Evolutionary conservation across 2,888 invertebrate species (phyloP), one percentile per base, ranked within the genome.

Genomic region (Ichneumoninae sp.): DNA sequence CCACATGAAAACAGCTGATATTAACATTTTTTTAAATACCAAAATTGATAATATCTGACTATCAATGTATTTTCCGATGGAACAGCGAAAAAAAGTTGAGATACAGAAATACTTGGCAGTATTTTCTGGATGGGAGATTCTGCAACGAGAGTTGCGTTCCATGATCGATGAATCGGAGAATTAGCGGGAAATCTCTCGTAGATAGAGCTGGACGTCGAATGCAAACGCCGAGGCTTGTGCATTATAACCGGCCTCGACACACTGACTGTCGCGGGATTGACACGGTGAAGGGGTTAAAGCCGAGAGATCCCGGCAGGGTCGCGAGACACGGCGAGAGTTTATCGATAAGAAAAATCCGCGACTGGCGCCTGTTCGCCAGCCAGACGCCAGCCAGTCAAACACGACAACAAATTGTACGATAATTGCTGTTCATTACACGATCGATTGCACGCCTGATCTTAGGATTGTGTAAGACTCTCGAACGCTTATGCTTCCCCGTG

Each of bases 131-230:
- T 30, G 52, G 74, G 77, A 77, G 54, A 69, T 69, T 69, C 52
- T 69, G 70, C 57, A 84, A 78, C 47, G 68, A 81, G 60, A 47
- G 52, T 81, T 74, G 65, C 16, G 81, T 78, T 74, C 70, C 74
- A 81, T 81, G 81, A 84, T 84, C 84, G 78, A 84, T 84, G 78
- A 81, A 84, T 78, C 84, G 81, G 78, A 50, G 54, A 75, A 78
- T 77, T 66, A 76, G 80, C 83, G 57, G 54, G 66, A 70, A 30
- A 54, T 70, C 78, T 50, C 74, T 75, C 13, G 22, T 30, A 19
- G 30, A 40, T 33, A 66, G 69, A 47, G 54, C 76, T 62, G 65
- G 57, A 19, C 22, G 26, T 69, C 47, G 50, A 76, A 75, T 75
- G 65, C 47, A 66, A 66, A 79, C 36, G 50, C 36, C 44, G 70